phyloP scores from a whole-genome alignment of 2,888 invertebrate species.

The Globia sparganii region DNA sequence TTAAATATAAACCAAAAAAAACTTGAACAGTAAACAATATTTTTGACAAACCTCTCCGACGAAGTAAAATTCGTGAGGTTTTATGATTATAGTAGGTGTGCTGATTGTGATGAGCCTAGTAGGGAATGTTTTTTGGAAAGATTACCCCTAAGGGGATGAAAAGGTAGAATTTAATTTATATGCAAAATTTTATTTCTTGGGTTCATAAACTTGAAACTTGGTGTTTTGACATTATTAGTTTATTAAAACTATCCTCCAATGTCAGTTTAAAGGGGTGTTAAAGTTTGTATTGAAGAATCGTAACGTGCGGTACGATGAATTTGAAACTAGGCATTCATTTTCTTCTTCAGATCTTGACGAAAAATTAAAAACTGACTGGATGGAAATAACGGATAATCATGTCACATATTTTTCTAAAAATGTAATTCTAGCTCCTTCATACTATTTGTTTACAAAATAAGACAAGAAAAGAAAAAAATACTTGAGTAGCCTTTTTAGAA shows the following conservation, averaged over 20 bases:
- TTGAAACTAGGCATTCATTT: neutral
- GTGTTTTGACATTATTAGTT: neutral
- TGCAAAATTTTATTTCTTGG: neutral
- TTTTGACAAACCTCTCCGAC: conserved; percentile 25
- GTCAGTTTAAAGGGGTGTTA: neutral
- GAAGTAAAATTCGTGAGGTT: conserved; percentile 21
- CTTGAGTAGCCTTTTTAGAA: neutral
- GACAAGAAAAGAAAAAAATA: neutral
- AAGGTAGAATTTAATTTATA: neutral
- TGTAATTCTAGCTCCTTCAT: neutral
- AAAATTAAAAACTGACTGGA: neutral
- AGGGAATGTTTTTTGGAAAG: neutral
- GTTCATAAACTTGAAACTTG: neutral
- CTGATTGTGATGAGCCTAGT: neutral
- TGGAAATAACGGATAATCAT: too few species aligned
- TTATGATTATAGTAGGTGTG: neutral
- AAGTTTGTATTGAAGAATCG: neutral
- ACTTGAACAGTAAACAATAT: neutral
- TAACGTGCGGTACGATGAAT: neutral
- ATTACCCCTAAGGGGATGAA: neutral
- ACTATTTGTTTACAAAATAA: neutral
- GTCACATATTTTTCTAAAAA: neutral
- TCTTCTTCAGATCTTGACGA: neutral
- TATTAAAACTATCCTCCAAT: neutral
- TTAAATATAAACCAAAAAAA: neutral